phyloP scores from a whole-genome alignment of 2,797 vertebrate species.

The Enteromius thamalakanensis region DNA sequence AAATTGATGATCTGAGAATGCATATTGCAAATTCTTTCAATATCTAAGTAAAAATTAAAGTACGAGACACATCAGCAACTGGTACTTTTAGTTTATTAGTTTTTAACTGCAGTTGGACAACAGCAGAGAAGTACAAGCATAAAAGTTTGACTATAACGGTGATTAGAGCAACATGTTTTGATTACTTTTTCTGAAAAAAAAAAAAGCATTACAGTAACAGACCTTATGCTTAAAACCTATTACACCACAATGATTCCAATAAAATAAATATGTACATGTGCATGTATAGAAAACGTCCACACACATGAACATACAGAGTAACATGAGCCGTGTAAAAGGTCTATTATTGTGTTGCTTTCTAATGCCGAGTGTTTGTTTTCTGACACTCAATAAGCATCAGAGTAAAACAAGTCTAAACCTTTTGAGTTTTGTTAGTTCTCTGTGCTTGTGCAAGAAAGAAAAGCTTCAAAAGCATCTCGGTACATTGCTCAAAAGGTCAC shows the following conservation, averaged over 20 bases:
- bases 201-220: slow-evolving; percentile 89
- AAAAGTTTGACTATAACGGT: slow-evolving; percentile 96
- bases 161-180: slow-evolving; percentile 88
- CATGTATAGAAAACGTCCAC: slow-evolving; percentile 62
- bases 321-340: slow-evolving; percentile 69
- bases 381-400: slow-evolving; percentile 76
- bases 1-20: not conserved
- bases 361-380: slow-evolving; percentile 73
- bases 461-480: slow-evolving; percentile 65
- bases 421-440: slow-evolving; percentile 75
- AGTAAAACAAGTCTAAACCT: slow-evolving; percentile 68
- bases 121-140: slow-evolving; percentile 95
- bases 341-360: slow-evolving; percentile 75
- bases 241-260: slow-evolving; percentile 90
- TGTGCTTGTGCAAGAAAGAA: slow-evolving; percentile 73
- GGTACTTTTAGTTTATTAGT: slow-evolving; percentile 91
- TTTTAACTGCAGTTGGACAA: slow-evolving; percentile 91
- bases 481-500: slow-evolving; percentile 72
- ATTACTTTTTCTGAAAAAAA: slow-evolving; percentile 80
- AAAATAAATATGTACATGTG: slow-evolving; percentile 77
- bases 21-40: not conserved
- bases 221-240: slow-evolving; percentile 91
- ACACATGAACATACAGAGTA: slow-evolving; percentile 64
- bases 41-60: not conserved
- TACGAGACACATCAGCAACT: slow-evolving; percentile 35